phyloP scores from a whole-genome alignment of 2,888 invertebrate species.

The Dinocampus coccinellae region DNA sequence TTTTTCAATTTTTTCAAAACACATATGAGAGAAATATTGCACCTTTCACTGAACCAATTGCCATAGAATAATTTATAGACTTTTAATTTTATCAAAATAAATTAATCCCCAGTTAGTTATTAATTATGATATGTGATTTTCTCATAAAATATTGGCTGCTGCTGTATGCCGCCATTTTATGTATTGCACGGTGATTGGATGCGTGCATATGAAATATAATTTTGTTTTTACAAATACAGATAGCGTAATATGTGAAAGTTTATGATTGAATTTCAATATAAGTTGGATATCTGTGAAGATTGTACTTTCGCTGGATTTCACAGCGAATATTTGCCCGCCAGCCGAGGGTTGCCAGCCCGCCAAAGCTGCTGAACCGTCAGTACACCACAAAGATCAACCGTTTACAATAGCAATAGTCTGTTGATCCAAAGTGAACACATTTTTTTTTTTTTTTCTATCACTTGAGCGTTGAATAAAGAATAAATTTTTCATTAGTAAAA shows the following conservation, averaged over 20 bases:
- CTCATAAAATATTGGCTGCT: too few relatives aligned
- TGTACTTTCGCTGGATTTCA: conserved; percentile 5
- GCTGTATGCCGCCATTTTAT: not conserved
- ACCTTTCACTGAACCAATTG: too few relatives aligned
- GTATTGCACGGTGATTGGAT: too few relatives aligned
- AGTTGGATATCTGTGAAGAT: not conserved
- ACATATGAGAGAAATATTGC: too few relatives aligned
- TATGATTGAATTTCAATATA: not conserved
- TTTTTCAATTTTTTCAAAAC: not conserved
- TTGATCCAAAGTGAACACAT: not conserved
- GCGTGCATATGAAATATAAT: not conserved
- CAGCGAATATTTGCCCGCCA: conserved; percentile 26
- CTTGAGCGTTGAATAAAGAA: not conserved
- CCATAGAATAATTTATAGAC: too few relatives aligned
- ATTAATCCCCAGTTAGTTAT: too few relatives aligned
- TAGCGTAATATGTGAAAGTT: not conserved
- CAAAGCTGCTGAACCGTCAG: conserved; percentile 10
- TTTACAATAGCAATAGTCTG: not conserved
- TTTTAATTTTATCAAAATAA: too few relatives aligned
- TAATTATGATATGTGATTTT: too few relatives aligned
- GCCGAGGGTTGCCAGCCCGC: conserved; percentile 18
- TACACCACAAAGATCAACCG: not conserved
- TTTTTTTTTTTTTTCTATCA: not conserved
- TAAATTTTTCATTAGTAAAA: not conserved
- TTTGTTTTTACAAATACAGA: not conserved